Base-by-base conservation (phyloP, 2,797 vertebrate species). In the Semaprochilodus insignis region DNA sequence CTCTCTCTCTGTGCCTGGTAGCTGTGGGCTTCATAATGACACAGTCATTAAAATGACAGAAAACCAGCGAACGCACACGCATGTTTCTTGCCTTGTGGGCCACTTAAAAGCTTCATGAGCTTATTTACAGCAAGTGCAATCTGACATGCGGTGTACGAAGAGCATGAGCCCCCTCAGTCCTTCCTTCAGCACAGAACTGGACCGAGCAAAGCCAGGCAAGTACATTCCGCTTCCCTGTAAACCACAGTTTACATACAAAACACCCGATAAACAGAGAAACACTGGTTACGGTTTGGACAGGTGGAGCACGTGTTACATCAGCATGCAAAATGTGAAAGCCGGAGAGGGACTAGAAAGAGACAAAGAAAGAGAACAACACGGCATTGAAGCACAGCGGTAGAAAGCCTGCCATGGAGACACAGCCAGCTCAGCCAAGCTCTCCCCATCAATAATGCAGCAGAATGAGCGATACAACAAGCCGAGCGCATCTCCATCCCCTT, bases 381-480 rank as follows among this genome's bases (percentile, higher is more conserved):
- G 66, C 36, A 44, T 3, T 44, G 66, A 69, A 69, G 66, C 66
- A 40, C 66, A 69, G 66, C 65, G 62, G 48, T 62, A 73, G 65
- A 55, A 44, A 69, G 34, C 34, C 36, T n/a, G 36, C 66, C 66
- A 69, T 44, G 66, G 36, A 69, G 66, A 44, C 67, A 59, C 67
- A 44, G 74, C 51, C 69, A 54, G 74, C 83, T 78, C 63, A 21
- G 52, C 71, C 63, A 81, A 77, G 69, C 69, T 25, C 67, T 63
- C 48, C 31, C 52, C 52, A 86, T 86, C 74, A 83, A 86, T 83
- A 86, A 83, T 86, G 78, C 70, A 81, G 73, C 27, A 83, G 71
- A 86, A 83, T 34, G 74, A 83, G 81, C 51, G 60, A 78, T 83
- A 81, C 82, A 77, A 83, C 81, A 83, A 83, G 81, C 72, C 10